Evolutionary conservation across 2,888 invertebrate species (phyloP).

Genomic region (Melipona bicolor): DNA sequence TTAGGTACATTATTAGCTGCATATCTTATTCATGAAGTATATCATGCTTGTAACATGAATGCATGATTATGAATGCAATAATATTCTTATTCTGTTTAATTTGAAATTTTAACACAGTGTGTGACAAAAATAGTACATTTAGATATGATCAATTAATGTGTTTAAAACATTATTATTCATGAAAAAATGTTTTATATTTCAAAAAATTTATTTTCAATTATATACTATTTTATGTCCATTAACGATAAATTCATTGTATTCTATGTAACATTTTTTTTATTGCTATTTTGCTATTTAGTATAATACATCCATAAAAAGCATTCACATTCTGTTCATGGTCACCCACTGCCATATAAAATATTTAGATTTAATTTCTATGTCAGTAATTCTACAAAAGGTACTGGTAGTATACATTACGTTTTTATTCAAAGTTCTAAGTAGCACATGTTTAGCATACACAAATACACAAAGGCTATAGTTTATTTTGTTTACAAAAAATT

Average conservation of each 20-base stretch:
- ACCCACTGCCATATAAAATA: constrained; percentile 46
- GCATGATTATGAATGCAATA: constrained; percentile 55
- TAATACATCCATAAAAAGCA: constrained; percentile 50
- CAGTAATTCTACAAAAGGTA: constrained; percentile 32
- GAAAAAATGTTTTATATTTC: background rate
- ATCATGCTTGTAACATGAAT: constrained; percentile 40
- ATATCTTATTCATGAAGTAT: constrained; percentile 40
- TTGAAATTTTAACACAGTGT: constrained; percentile 11
- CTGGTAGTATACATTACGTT: constrained; percentile 26
- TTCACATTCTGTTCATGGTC: constrained; percentile 55
- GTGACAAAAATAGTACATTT: background rate
- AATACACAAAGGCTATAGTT: constrained; percentile 31
- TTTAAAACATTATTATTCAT: background rate
- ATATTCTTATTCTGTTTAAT: constrained; percentile 11
- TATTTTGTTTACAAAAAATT: constrained; percentile 7
- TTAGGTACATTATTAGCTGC: constrained; percentile 25
- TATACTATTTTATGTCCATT: background rate
- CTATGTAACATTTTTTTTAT: background rate
- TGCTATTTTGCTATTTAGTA: constrained; percentile 7
- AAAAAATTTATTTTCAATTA: constrained; percentile 16
- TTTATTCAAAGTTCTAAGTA: constrained; percentile 27
- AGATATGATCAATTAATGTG: constrained; percentile 7
- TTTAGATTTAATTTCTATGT: constrained; percentile 44
- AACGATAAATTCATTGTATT: constrained; percentile 8
- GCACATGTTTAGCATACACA: constrained; percentile 20